Conservation (phyloP, 2,113 vertebrate genomes). For the Eptesicus fuscus region DNA sequence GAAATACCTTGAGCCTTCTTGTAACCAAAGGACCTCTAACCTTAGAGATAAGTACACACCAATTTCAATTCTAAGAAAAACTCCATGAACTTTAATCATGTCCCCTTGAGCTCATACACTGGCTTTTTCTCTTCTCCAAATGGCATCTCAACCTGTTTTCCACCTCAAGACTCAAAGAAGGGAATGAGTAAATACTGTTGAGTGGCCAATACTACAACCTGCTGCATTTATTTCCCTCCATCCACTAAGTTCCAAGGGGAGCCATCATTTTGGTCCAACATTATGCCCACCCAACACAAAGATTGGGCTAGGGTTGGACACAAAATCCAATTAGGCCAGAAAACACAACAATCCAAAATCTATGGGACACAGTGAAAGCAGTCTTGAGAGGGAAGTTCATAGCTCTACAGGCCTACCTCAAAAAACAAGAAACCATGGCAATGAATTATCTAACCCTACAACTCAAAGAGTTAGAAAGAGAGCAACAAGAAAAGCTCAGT, state of each 20-base stretch:
- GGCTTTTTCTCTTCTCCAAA: not conserved
- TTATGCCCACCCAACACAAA: not conserved
- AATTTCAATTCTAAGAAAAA: not conserved
- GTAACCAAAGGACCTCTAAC: not conserved
- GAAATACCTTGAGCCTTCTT: not conserved
- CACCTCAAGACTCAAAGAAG: not conserved
- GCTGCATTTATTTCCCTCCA: not conserved
- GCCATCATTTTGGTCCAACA: not conserved
- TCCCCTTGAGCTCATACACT: not conserved
- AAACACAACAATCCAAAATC: too few relatives aligned
- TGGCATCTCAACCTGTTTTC: not conserved
- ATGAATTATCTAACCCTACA: too few relatives aligned
- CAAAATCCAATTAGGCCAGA: not conserved
- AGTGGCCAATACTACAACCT: not conserved
- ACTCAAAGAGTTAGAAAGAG: too few relatives aligned
- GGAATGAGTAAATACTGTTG: not conserved
- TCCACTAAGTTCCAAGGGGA: not conserved
- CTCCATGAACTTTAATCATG: not conserved
- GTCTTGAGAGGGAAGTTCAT: too few relatives aligned
- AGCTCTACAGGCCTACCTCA: too few relatives aligned
- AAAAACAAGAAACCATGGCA: too few relatives aligned
- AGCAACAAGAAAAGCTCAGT: too few relatives aligned
- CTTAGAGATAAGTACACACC: not conserved
- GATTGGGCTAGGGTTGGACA: not conserved
- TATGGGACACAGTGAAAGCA: too few relatives aligned